Conservation (phyloP, 2,888 invertebrate species). For the Volucella inanis region DNA sequence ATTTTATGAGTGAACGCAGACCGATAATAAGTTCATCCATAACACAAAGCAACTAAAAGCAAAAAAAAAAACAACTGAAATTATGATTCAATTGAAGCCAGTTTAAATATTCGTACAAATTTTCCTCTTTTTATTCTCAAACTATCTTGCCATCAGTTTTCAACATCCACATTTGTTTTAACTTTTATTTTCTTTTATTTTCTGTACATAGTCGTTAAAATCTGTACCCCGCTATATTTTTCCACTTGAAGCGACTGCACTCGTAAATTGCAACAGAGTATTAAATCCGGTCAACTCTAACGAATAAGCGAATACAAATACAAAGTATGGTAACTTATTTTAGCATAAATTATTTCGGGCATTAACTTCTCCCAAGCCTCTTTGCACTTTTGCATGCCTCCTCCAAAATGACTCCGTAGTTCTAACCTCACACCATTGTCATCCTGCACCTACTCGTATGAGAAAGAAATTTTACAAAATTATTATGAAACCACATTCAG, state of each 20-base stretch:
- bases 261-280: slow-evolving; percentile 67
- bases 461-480: slow-evolving; percentile 64
- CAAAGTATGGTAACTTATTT: slow-evolving; percentile 14
- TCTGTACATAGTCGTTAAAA: too few species aligned
- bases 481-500: slow-evolving; percentile 65
- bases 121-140: too few species aligned
- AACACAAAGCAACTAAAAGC: too few species aligned
- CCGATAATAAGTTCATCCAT: too few species aligned
- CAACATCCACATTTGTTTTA: too few species aligned
- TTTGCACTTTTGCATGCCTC: slow-evolving; percentile 40
- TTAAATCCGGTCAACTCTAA: slow-evolving; percentile 74
- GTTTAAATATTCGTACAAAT: too few species aligned
- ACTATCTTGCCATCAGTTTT: too few species aligned
- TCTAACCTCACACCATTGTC: not conserved
- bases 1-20: too few species aligned
- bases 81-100: too few species aligned
- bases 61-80: too few species aligned
- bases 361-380: slow-evolving; percentile 61
- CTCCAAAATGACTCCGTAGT: slow-evolving; percentile 41
- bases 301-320: slow-evolving; percentile 37
- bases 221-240: not conserved
- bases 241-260: not conserved
- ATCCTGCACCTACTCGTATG: slow-evolving; percentile 14
- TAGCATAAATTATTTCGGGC: slow-evolving; percentile 70
- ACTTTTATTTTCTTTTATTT: too few species aligned